Base-by-base conservation (phyloP, 2,888 invertebrate species). In the Glaucopsyche alexis region DNA sequence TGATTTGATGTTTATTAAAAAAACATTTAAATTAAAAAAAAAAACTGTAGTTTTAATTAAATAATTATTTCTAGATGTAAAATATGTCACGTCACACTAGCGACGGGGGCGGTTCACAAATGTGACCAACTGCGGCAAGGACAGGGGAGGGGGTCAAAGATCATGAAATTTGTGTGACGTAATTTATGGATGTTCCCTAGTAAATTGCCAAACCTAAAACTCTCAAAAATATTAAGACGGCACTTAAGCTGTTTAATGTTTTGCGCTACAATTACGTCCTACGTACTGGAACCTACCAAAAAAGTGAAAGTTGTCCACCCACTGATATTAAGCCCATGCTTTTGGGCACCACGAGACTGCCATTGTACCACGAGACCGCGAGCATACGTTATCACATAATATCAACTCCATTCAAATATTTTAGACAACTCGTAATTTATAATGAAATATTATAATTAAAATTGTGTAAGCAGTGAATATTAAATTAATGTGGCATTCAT, bases 301-400 rank as follows among this genome's bases (percentile, higher is more conserved):
- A 83, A 87, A 89, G 89, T 87, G 91, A 91, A 91, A 91, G 91
- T 89, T 84, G 86, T 87, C 85, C 87, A 86, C 88, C 88, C 86
- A 87, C 87, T 78, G 77, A 76, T 75, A 76, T 76, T 78, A 77
- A 77, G 65, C 78, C 78, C 76, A 81, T 80, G 77, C 83, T 78
- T 84, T 74, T 78, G 79, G 75, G 76, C 76, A 74, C 76, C 78
- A 77, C 77, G 75, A 77, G 73, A 73, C 52, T 71, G 66, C 74
- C 73, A 77, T 76, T 73, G 74, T 75, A 70, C n/a, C n/a, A n/a
- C 70, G 29, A 49, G 67, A 65, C 69, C 71, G 69, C 65, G n/a
- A 73, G 29, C 69, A 47, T 49, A 29, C 19, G 13, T 13, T 19
- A 29, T 49, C 47, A 69, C 49, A 69, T 49, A 29, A 29, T 45